Evolutionary conservation across 1,140 invertebrate species (phyloP).

Genomic region (Platorchestia sp.): DNA sequence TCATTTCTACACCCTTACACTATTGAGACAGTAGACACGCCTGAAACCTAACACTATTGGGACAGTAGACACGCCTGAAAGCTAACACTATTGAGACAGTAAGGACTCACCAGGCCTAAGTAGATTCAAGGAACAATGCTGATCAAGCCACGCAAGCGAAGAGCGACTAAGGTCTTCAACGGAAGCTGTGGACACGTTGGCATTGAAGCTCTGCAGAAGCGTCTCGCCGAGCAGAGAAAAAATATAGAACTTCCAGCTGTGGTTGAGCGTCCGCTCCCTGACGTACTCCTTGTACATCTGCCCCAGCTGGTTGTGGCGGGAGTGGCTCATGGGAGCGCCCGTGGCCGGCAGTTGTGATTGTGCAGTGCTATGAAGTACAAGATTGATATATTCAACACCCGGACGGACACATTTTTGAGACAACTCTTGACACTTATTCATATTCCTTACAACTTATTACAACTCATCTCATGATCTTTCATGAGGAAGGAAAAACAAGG

Average conservation of each 20-base stretch:
- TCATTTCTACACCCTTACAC: too few relatives aligned
- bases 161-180: constrained; percentile 92
- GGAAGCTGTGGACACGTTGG: constrained; percentile 90
- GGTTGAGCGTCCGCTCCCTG: constrained; percentile 81
- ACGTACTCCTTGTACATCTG: constrained; percentile 97
- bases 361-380: constrained; percentile 79
- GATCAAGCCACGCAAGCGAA: constrained; percentile 93
- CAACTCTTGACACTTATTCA: not conserved
- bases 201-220: constrained; percentile 89
- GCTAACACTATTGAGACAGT: too few relatives aligned
- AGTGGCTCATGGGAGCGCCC: constrained; percentile 87
- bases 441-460: not conserved
- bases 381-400: not conserved
- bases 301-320: constrained; percentile 91
- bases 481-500: not conserved
- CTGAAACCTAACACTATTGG: too few relatives aligned
- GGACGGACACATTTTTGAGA: not conserved
- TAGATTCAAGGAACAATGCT: constrained; percentile 87
- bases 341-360: constrained; percentile 95
- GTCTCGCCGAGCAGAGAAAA: constrained; percentile 92
- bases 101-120: constrained; percentile 63
- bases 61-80: too few relatives aligned
- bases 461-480: too few relatives aligned
- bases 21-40: too few relatives aligned
- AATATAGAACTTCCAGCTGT: constrained; percentile 98